These are phyloP conservation scores for Boulengeromyrus knoepffleri DNA, from an alignment of 2,113 vertebrate species.

Conservation along the genomic window DNA sequence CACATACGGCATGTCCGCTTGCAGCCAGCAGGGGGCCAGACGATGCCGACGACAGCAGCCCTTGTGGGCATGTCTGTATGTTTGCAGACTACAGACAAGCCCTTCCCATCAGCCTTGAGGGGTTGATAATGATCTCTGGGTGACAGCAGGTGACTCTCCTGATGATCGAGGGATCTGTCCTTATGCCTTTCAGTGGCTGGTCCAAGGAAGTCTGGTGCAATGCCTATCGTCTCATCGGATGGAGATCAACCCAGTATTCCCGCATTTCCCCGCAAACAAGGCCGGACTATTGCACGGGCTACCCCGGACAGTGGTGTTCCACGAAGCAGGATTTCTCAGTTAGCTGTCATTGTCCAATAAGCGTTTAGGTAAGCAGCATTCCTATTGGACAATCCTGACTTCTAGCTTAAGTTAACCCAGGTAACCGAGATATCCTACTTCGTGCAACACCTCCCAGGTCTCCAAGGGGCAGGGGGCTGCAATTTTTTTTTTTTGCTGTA, in stretches of 20 bases:
- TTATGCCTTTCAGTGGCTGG: slow-evolving; percentile 30
- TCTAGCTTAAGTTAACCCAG: background rate
- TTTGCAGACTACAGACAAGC: slow-evolving; percentile 21
- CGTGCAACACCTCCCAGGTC: background rate
- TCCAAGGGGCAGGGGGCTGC: background rate
- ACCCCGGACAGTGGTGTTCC: background rate
- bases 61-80: slow-evolving; percentile 32
- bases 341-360: background rate
- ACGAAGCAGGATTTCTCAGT: background rate
- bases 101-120: slow-evolving; percentile 5
- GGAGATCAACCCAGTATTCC: background rate
- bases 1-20: slow-evolving; percentile 56
- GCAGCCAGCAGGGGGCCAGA: slow-evolving; percentile 17
- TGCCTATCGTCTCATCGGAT: background rate
- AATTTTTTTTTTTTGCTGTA: background rate
- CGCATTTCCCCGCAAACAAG: background rate
- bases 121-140: slow-evolving; percentile 36
- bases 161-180: background rate
- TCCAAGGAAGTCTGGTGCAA: background rate
- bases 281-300: background rate
- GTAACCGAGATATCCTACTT: background rate
- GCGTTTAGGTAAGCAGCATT: too few relatives aligned
- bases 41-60: slow-evolving; percentile 34
- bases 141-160: slow-evolving; percentile 22
- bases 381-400: background rate